Conservation (phyloP, 2,113 vertebrate species). For the Oreochromis aureus region DNA sequence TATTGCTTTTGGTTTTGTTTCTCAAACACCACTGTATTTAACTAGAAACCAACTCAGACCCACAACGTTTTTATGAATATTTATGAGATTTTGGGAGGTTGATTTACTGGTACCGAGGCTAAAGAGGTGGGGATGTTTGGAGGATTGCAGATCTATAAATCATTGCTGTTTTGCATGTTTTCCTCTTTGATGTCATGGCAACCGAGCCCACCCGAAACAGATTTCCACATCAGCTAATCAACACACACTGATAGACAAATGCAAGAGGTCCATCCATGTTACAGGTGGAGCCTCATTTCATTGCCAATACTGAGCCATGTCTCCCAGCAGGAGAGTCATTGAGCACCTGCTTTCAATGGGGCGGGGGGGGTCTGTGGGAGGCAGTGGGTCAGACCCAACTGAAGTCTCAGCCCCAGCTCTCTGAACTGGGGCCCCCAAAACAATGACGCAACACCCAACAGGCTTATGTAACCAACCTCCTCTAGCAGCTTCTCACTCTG, state of each 20-base stretch:
- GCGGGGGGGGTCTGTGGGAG: neutral
- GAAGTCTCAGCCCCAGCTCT: neutral
- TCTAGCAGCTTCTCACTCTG: conserved; percentile 12
- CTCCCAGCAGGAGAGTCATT: neutral
- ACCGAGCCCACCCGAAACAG: conserved; percentile 34
- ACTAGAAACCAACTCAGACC: neutral
- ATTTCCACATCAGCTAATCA: neutral
- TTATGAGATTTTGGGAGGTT: neutral
- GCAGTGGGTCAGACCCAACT: neutral
- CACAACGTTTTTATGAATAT: neutral
- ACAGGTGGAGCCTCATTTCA: conserved; percentile 19
- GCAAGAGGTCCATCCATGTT: neutral
- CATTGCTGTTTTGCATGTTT: conserved; percentile 27
- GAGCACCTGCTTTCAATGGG: conserved; percentile 56
- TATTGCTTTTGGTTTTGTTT: neutral
- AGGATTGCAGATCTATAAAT: conserved; percentile 26
- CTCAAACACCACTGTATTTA: neutral
- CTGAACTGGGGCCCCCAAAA: conserved; percentile 16
- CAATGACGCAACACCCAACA: conserved; percentile 50
- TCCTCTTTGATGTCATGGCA: conserved; percentile 21
- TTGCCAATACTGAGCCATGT: neutral
- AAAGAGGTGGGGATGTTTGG: conserved; percentile 21
- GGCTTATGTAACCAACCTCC: conserved; percentile 49
- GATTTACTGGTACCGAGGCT: conserved; percentile 3
- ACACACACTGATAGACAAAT: neutral